Evolutionary conservation across 2,888 invertebrate species (phyloP).

Genomic region (Sinotaia quadrata): DNA sequence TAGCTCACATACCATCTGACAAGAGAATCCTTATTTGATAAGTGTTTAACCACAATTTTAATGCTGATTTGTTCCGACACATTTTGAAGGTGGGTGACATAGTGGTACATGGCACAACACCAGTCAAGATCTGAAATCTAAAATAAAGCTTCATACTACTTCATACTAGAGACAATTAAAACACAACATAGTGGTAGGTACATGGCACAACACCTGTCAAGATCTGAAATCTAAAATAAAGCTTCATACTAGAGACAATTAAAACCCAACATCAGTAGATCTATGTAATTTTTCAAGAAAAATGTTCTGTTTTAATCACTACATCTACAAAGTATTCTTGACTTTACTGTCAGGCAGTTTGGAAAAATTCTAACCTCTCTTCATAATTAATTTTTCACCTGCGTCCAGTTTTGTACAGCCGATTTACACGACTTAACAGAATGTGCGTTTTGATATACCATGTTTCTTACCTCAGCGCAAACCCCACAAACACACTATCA

Average conservation of each 20-base stretch:
- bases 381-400: too few relatives aligned
- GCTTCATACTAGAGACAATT: slow-evolving; percentile 20
- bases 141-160: too few relatives aligned
- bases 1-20: slow-evolving; percentile 54
- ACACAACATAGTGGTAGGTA: not conserved
- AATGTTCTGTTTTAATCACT: not conserved
- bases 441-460: too few relatives aligned
- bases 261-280: too few relatives aligned
- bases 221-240: slow-evolving; percentile 2
- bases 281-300: not conserved
- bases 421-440: too few relatives aligned
- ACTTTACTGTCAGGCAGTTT: too few relatives aligned
- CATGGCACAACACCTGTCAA: not conserved
- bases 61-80: slow-evolving; percentile 42
- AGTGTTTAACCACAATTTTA: slow-evolving; percentile 45
- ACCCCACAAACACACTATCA: too few relatives aligned
- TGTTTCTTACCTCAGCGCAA: too few relatives aligned
- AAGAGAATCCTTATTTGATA: slow-evolving; percentile 43
- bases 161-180: not conserved
- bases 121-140: slow-evolving; percentile 42
- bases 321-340: not conserved
- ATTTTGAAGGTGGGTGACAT: slow-evolving; percentile 44
- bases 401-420: too few relatives aligned
- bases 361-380: too few relatives aligned
- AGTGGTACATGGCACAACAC: slow-evolving; percentile 50